phyloP scores from a whole-genome alignment of 2,113 vertebrate species.

The Puntigrus tetrazona region DNA sequence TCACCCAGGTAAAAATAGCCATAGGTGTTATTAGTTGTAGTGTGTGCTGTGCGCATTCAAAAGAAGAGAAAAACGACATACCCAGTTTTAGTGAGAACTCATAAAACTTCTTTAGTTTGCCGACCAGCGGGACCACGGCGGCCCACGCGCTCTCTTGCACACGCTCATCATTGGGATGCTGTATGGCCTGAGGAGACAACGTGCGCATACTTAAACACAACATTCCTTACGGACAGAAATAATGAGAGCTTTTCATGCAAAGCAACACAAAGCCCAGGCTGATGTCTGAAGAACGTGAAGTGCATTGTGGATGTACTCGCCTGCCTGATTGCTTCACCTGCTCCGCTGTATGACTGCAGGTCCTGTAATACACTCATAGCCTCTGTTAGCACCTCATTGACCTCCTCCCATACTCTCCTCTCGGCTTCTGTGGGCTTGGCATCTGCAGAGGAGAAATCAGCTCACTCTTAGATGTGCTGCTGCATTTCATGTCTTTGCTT shows the following conservation, averaged over 20 bases:
- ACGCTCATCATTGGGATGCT: constrained; percentile 85
- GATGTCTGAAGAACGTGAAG: not conserved
- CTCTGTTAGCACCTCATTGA: constrained; percentile 93
- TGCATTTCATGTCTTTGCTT: not conserved
- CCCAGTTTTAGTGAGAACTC: constrained; percentile 96
- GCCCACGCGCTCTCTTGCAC: constrained; percentile 93
- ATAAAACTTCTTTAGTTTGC: constrained; percentile 96
- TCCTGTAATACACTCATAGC: constrained; percentile 90
- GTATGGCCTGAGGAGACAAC: constrained; percentile 84
- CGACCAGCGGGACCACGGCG: constrained; percentile 91
- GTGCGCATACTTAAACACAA: not conserved
- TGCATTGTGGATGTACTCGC: constrained; percentile 63
- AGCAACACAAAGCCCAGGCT: not conserved
- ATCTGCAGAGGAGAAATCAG: constrained; percentile 72
- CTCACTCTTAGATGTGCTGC: not conserved
- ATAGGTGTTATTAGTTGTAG: constrained; percentile 1
- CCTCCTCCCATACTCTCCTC: constrained; percentile 91
- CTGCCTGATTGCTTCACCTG: constrained; percentile 96
- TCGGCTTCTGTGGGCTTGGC: constrained; percentile 93
- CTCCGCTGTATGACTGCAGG: constrained; percentile 93
- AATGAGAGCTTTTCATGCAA: not conserved
- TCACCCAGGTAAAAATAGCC: not conserved
- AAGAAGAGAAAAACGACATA: constrained; percentile 58
- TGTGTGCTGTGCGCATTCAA: constrained; percentile 6
- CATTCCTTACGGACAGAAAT: not conserved